Conservation (phyloP, 2,888 invertebrate genomes). For the Agrochola litura region DNA sequence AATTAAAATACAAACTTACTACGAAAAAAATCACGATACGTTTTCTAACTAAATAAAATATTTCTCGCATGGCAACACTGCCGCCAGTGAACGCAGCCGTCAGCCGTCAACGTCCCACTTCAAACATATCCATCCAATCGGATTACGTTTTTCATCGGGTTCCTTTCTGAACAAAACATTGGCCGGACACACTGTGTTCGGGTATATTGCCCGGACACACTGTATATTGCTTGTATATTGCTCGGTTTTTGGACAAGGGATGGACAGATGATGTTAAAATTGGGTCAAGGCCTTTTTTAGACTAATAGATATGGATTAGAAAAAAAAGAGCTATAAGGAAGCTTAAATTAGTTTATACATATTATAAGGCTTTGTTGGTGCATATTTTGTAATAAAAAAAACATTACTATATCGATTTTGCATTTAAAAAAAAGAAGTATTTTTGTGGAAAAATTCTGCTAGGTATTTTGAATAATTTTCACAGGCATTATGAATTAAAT, state of each 20-base stretch:
- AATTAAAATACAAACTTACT: background rate
- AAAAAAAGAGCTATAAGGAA: background rate
- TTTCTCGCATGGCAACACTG: constrained; percentile 44
- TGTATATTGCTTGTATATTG: constrained; percentile 59
- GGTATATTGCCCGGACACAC: constrained; percentile 38
- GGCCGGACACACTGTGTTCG: constrained; percentile 29
- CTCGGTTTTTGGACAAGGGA: constrained; percentile 42
- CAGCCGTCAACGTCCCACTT: constrained; percentile 57
- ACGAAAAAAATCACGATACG: background rate
- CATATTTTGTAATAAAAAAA: background rate
- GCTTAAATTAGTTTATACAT: background rate
- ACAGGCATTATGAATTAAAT: background rate
- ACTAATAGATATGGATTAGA: constrained; percentile 4
- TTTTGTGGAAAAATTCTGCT: background rate
- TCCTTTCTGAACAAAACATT: constrained; percentile 54
- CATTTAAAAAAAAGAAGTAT: background rate
- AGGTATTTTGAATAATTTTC: background rate
- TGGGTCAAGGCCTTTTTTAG: constrained; percentile 20
- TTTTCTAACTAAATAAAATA: constrained; percentile 9
- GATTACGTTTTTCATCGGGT: constrained; percentile 63
- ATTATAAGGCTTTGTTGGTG: background rate
- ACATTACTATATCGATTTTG: background rate
- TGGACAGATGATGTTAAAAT: constrained; percentile 44
- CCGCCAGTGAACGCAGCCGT: constrained; percentile 32
- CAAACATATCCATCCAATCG: constrained; percentile 60